Evolutionary conservation across 2,113 vertebrate species (phyloP).

Genomic region (Pseudorhombus dupliciocellatus): DNA sequence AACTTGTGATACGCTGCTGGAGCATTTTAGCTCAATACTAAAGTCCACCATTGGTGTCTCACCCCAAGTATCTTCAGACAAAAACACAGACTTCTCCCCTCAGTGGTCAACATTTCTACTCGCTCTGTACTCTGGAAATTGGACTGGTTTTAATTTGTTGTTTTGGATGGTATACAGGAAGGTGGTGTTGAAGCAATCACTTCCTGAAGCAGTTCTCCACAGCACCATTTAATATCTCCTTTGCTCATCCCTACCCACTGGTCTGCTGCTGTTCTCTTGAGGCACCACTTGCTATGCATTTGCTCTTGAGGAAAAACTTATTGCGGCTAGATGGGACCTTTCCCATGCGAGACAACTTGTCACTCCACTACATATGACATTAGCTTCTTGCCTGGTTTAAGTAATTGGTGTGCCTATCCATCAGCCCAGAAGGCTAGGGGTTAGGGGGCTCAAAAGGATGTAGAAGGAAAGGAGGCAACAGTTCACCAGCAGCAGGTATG

Average conservation of each 20-base stretch:
- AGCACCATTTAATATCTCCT: conserved; percentile 6
- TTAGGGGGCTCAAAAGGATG: conserved; percentile 61
- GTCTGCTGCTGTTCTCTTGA: conserved; percentile 18
- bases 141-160: conserved; percentile 2
- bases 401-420: conserved; percentile 75
- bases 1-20: not conserved
- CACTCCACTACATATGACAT: conserved; percentile 60
- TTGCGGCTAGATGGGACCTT: conserved; percentile 41
- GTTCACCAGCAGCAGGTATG: conserved; percentile 76
- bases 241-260: conserved; percentile 17
- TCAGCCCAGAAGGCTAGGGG: conserved; percentile 58
- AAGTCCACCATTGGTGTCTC: conserved; percentile 5
- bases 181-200: conserved; percentile 9
- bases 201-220: conserved; percentile 15
- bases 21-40: conserved; percentile 3
- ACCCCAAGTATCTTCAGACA: not conserved
- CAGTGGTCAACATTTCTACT: conserved; percentile 40
- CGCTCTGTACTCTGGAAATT: not conserved
- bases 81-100: conserved; percentile 21
- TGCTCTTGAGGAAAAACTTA: conserved; percentile 26
- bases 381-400: conserved; percentile 55
- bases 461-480: conserved; percentile 62
- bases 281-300: conserved; percentile 59
- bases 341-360: conserved; percentile 46
- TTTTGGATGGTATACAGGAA: conserved; percentile 2